A percentile compares a stretch with the other conserved stretches of the same genome.
phyloP scores from a whole-genome alignment of 1,140 invertebrate species.

The Hesperophylax magnus region DNA sequence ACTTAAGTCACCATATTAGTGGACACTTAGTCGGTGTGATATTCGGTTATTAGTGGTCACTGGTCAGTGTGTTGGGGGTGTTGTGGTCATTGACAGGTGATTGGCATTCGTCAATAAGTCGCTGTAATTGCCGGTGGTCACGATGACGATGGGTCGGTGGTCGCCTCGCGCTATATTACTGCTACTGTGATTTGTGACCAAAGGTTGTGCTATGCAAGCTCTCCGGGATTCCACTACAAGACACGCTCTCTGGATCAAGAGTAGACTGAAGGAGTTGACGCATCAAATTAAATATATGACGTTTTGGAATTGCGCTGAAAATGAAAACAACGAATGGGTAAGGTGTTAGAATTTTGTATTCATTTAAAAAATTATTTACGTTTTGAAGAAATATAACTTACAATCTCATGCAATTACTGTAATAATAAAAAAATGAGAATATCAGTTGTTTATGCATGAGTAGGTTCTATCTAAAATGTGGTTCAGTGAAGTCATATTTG shows the following conservation, averaged over 20 bases:
- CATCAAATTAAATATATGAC: slow-evolving; percentile 25
- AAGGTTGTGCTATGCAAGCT: slow-evolving; percentile 4
- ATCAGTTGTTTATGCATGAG: no score
- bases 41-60: no score
- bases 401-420: no score
- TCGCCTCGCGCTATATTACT: not conserved
- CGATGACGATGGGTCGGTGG: not conserved
- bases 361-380: no score
- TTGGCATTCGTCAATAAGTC: no score
- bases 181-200: not conserved
- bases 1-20: not conserved
- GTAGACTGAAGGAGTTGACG: slow-evolving; percentile 5
- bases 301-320: slow-evolving; percentile 7
- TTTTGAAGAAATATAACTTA: no score
- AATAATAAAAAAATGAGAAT: no score
- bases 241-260: not conserved
- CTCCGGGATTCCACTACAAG: not conserved
- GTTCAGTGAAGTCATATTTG: no score
- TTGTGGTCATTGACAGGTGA: no score
- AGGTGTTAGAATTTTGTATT: not conserved
- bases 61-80: no score
- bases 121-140: not conserved
- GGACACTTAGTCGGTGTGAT: not conserved
- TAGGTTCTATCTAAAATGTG: no score
- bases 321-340: slow-evolving; percentile 31